phyloP scores from a whole-genome alignment of 1,140 invertebrate genomes.

The Nasonia vitripennis region DNA sequence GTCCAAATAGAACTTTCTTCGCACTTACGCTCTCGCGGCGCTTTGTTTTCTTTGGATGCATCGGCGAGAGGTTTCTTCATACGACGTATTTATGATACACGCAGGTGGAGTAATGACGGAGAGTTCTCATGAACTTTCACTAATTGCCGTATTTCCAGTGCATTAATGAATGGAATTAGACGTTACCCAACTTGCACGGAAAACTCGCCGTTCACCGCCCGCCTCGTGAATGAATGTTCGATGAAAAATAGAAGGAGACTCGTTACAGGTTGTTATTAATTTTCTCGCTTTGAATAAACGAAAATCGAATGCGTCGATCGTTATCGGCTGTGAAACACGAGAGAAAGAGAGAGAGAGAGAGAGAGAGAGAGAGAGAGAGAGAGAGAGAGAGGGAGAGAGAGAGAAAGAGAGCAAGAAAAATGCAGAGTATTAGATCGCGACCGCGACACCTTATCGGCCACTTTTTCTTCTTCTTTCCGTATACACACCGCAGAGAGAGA shows the following conservation, averaged over 20 bases:
- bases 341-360: too few relatives aligned
- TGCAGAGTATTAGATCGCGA: conserved; percentile 24
- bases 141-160: conserved; percentile 1
- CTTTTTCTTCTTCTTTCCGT: neutral
- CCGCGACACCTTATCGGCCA: conserved; percentile 24
- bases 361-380: too few relatives aligned
- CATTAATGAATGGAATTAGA: neutral
- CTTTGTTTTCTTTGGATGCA: neutral
- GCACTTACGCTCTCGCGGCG: too few relatives aligned
- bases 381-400: too few relatives aligned
- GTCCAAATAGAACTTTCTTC: neutral
- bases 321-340: conserved; percentile 12
- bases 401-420: neutral
- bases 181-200: neutral
- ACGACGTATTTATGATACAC: neutral
- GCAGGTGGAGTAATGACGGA: neutral
- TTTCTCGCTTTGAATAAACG: neutral
- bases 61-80: neutral
- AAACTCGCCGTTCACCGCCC: neutral
- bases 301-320: conserved; percentile 11
- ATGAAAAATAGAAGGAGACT: neutral
- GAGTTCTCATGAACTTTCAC: conserved; percentile 7
- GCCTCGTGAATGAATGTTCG: neutral
- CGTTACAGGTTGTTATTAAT: conserved; percentile 14
- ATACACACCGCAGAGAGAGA: neutral